These are phyloP conservation scores for Myotis planiceps DNA, from an alignment of 2,797 vertebrate genomes.

Conservation along the genomic window DNA sequence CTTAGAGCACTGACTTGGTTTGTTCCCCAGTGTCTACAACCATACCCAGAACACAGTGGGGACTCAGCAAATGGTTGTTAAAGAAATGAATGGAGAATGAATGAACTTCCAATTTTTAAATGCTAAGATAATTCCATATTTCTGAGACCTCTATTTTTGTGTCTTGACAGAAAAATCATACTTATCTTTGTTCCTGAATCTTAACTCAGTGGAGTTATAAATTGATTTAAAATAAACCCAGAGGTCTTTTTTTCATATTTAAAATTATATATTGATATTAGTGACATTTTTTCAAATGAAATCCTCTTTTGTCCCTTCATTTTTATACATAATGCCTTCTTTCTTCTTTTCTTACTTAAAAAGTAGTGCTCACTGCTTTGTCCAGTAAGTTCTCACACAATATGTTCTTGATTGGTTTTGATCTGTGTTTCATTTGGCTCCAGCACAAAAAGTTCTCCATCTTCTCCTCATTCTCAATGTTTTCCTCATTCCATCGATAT, in stretches of 20 bases:
- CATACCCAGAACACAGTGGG: background rate
- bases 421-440: background rate
- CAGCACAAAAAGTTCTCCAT: background rate
- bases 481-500: background rate
- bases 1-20: background rate
- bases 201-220: background rate
- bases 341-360: background rate
- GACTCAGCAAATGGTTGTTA: background rate
- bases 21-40: background rate
- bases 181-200: background rate
- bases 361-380: background rate
- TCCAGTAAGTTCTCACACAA: background rate
- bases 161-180: conserved; percentile 27
- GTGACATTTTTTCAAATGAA: background rate
- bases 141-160: conserved; percentile 28
- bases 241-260: background rate
- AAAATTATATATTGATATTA: background rate
- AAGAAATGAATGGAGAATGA: background rate
- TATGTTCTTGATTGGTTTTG: background rate
- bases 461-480: conserved; percentile 3
- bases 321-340: background rate
- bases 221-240: background rate
- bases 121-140: background rate
- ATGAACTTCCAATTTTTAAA: conserved; percentile 9
- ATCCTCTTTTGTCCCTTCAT: background rate